Conservation (phyloP, 2,797 vertebrate species). For the Allobates femoralis region DNA sequence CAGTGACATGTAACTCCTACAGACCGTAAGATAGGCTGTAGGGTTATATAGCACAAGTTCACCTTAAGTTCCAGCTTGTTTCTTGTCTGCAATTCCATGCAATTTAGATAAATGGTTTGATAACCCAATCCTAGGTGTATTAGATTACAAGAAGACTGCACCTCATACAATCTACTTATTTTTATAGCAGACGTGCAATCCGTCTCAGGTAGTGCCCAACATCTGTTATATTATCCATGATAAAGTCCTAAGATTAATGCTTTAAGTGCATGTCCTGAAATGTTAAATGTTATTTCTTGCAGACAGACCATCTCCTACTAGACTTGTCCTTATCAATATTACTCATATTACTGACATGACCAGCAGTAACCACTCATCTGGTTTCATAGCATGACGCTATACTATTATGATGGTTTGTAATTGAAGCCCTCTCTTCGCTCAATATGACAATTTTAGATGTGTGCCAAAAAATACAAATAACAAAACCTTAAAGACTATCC, state of each 20-base stretch:
- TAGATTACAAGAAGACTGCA: conserved; percentile 5
- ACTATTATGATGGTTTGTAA: no score
- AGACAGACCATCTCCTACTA: background rate
- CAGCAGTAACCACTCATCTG: background rate
- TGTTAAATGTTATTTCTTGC: background rate
- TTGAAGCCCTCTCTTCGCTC: no score
- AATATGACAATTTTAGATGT: no score
- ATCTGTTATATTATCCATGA: background rate
- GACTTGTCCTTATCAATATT: background rate
- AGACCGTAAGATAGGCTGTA: background rate
- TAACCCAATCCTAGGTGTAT: conserved; percentile 19
- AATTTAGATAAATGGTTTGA: conserved; percentile 45
- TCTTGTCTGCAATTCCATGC: conserved; percentile 13
- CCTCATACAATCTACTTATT: background rate
- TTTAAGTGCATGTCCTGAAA: background rate
- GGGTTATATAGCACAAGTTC: background rate
- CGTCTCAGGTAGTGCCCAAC: background rate
- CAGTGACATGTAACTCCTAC: background rate
- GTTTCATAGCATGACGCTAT: no score
- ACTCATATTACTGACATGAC: background rate
- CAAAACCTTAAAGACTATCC: no score
- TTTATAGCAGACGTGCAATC: background rate
- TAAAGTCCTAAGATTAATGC: background rate
- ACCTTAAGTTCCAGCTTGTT: conserved; percentile 9
- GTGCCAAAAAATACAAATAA: no score